Evolutionary conservation across 2,797 vertebrate species (phyloP).

Genomic region (Capromys pilorides): DNA sequence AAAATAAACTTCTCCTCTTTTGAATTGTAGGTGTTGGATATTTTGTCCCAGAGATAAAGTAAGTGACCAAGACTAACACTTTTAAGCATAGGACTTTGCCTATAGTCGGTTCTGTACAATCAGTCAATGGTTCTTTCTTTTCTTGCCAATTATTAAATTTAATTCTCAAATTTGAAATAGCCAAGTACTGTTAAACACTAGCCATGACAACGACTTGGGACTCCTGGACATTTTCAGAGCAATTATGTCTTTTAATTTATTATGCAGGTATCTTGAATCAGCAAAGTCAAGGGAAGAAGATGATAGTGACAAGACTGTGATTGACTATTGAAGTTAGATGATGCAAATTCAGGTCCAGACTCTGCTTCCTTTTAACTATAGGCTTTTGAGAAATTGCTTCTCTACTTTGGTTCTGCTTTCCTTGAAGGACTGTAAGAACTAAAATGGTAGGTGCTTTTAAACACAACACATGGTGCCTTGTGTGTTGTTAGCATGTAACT

Average conservation of each 20-base stretch:
- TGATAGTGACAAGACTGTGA: fast-evolving
- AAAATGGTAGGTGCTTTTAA: not conserved
- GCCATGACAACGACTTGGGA: not conserved
- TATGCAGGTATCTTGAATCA: not conserved
- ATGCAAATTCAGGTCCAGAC: not conserved
- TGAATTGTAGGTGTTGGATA: not conserved
- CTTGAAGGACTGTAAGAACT: not conserved
- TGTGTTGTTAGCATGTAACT: not conserved
- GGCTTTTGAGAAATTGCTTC: not conserved
- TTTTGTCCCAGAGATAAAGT: not conserved
- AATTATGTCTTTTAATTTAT: not conserved
- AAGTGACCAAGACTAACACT: not conserved
- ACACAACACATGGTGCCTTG: not conserved
- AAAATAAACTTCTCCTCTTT: not conserved
- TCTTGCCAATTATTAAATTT: not conserved
- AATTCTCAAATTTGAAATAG: not conserved
- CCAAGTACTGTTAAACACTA: not conserved
- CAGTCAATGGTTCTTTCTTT: not conserved
- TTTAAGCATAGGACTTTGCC: not conserved
- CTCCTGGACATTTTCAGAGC: not conserved
- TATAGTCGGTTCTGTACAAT: not conserved
- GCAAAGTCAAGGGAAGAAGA: not conserved
- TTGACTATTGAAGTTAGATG: not conserved
- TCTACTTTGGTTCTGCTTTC: not conserved
- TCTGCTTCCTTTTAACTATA: not conserved